Conservation (phyloP, 1,140 invertebrate genomes). For the Macrotrachela quadricornifera region DNA sequence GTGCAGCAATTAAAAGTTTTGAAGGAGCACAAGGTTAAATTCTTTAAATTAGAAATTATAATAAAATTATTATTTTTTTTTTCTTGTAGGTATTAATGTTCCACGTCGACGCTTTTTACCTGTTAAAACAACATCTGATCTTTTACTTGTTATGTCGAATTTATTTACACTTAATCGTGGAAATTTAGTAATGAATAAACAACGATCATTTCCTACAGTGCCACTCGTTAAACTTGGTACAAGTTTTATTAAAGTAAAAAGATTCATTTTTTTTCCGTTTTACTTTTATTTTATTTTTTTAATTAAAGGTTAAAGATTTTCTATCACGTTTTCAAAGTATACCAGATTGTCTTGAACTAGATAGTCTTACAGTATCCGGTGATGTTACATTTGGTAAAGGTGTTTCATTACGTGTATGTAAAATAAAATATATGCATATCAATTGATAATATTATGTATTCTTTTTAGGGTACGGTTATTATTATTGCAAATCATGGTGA, state of each 20-base stretch:
- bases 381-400: slow-evolving; percentile 93
- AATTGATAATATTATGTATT: slow-evolving; percentile 5
- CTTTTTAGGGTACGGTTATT: slow-evolving; percentile 73
- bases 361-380: slow-evolving; percentile 93
- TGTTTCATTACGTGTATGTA: slow-evolving; percentile 59
- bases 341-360: slow-evolving; percentile 84
- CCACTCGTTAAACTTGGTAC: slow-evolving; percentile 86
- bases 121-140: slow-evolving; percentile 93
- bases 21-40: slow-evolving; percentile 43
- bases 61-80: no score
- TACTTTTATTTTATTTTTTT: no score
- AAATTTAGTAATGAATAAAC: slow-evolving; percentile 68
- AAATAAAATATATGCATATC: slow-evolving; percentile 4
- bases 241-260: slow-evolving; percentile 67
- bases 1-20: slow-evolving; percentile 94
- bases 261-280: no score
- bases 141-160: slow-evolving; percentile 92
- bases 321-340: slow-evolving; percentile 68
- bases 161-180: slow-evolving; percentile 72
- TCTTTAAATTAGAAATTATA: no score
- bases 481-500: slow-evolving; percentile 99
- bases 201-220: slow-evolving; percentile 76
- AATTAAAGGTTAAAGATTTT: slow-evolving; percentile 67
- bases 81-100: slow-evolving; percentile 61
- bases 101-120: slow-evolving; percentile 86